Evolutionary conservation across 2,113 vertebrate genomes (phyloP).

Genomic region (Dromiciops gliroides): DNA sequence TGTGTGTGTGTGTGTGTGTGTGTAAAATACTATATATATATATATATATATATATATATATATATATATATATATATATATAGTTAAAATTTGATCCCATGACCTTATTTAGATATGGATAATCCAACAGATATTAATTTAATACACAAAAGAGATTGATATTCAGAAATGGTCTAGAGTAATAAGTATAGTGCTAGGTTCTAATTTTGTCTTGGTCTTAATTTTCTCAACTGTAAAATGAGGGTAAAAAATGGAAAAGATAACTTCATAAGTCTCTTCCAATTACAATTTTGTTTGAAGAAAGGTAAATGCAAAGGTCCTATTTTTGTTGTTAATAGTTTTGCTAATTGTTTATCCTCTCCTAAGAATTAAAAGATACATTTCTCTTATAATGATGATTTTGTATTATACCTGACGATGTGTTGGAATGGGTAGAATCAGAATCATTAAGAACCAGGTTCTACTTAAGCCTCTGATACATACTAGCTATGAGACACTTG

Average conservation of each 20-base stretch:
- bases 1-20: too few species aligned
- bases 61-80: too few species aligned
- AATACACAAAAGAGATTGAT: not conserved
- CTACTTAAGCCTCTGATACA: not conserved
- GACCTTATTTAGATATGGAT: not conserved
- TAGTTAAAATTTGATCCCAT: conserved; percentile 43
- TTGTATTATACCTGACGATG: not conserved
- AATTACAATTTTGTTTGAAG: too few species aligned
- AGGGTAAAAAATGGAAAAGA: too few species aligned
- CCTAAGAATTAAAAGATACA: not conserved
- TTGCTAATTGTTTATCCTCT: not conserved
- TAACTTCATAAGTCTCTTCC: too few species aligned
- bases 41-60: too few species aligned
- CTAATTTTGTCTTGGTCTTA: too few species aligned
- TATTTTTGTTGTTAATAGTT: not conserved
- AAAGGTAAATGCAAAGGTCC: too few species aligned
- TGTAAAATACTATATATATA: too few species aligned
- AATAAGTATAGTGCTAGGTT: too few species aligned
- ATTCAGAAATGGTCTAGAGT: too few species aligned
- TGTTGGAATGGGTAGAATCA: not conserved
- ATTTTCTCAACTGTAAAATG: too few species aligned
- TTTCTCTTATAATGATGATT: not conserved
- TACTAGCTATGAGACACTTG: not conserved
- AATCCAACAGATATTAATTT: conserved; percentile 39
- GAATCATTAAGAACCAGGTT: not conserved